These are phyloP conservation scores for Laspeyria flexula DNA, from an alignment of 2,888 invertebrate species.

Conservation along the genomic window DNA sequence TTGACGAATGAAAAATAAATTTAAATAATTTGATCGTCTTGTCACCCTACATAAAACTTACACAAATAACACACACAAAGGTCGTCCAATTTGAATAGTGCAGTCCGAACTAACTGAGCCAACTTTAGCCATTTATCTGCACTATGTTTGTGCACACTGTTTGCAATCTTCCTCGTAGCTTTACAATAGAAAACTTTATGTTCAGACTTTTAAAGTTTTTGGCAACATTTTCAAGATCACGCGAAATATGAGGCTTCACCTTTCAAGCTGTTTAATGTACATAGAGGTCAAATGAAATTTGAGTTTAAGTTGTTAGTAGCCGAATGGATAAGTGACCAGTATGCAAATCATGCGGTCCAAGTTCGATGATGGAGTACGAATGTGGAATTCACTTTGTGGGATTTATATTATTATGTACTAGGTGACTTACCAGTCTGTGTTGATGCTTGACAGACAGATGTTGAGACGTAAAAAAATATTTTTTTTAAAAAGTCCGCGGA, in stretches of 20 bases:
- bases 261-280: not conserved
- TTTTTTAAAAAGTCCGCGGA: no score
- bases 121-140: slow-evolving; percentile 10
- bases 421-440: no score
- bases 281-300: no score
- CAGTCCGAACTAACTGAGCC: not conserved
- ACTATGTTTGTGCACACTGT: slow-evolving; percentile 3
- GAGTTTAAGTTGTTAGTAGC: no score
- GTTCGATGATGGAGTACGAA: no score
- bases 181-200: not conserved
- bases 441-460: no score
- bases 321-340: no score
- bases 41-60: slow-evolving; percentile 5
- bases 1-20: no score
- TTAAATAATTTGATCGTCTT: not conserved
- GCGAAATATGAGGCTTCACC: not conserved
- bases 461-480: no score
- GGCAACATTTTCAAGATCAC: not conserved
- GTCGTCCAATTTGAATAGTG: slow-evolving; percentile 18
- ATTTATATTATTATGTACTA: no score
- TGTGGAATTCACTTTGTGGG: no score
- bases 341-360: no score
- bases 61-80: slow-evolving; percentile 16
- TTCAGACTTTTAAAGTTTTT: not conserved
- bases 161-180: not conserved